Evolutionary conservation across 2,797 vertebrate species (phyloP), one percentile per base, ranked within the genome.

Genomic region (Fundulus diaphanus): DNA sequence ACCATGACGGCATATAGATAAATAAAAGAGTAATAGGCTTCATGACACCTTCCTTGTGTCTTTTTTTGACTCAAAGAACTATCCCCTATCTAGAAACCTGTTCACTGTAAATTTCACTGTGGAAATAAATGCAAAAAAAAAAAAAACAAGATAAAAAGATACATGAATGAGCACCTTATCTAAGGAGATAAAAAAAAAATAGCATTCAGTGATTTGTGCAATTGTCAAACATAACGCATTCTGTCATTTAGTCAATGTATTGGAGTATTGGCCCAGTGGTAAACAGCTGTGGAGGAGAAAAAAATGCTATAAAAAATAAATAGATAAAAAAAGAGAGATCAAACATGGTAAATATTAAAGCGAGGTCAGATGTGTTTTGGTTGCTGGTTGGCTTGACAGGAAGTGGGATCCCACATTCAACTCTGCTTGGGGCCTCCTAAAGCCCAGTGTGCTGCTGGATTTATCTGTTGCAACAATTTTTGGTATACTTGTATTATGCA

Each of bases 381-480:
- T 35, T 18, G 48, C 48, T 49, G 48, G 16, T 5, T 20, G 59
- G 59, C 20, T 63, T 63, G 1, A 37, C 61, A 40, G 33, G 22
- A 65, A 65, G 59, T 40, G 11, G 22, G 33, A 65, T n/a, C 11
- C 8, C 33, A 63, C 9, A 63, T 63, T 6, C 9, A 63, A 40
- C 40, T 22, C 22, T 63, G 59, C 59, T 63, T 63, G 20, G 59
- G 33, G 33, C 35, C 20, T 37, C 4, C 1, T 63, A 37, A 63
- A 37, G 35, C 59, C 59, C 24, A 11, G 59, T 63, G 35, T 63
- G 33, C 24, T 22, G 35, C 33, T 40, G 33, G 35, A 63, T 67
- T 71, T 71, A 22, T 79, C 65, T 66, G 69, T 73, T 49, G 31
- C 31, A 16, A 57, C 56, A 51, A 52, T 78, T 82, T 77, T 40